These are phyloP conservation scores for Rhinella marina DNA, from an alignment of 2,797 vertebrate species.

Conservation along the genomic window DNA sequence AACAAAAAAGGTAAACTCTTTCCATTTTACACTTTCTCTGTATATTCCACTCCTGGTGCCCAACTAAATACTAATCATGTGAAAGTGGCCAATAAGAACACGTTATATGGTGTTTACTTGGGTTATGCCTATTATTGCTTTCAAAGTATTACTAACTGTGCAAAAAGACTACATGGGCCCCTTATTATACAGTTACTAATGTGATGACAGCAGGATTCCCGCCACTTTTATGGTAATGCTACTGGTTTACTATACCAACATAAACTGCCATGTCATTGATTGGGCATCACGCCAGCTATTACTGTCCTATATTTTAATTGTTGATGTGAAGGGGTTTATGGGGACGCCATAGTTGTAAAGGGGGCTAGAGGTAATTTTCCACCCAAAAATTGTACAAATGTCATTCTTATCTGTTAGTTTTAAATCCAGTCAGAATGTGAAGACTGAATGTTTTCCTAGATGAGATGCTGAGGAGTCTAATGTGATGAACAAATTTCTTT, in stretches of 20 bases:
- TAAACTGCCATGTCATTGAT: background rate
- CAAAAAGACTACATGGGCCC: too few relatives aligned
- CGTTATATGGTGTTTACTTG: too few relatives aligned
- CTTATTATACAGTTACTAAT: too few relatives aligned
- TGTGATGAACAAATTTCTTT: background rate
- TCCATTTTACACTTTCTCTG: too few relatives aligned
- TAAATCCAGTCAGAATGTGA: background rate
- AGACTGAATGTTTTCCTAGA: background rate
- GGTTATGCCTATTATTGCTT: too few relatives aligned
- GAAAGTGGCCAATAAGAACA: too few relatives aligned
- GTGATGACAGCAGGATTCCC: too few relatives aligned
- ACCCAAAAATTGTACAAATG: background rate
- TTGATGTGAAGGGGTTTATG: background rate
- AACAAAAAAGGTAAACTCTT: too few relatives aligned
- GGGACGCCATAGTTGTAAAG: background rate
- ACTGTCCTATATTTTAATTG: background rate
- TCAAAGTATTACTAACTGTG: too few relatives aligned
- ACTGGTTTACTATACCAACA: background rate
- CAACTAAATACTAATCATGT: too few relatives aligned
- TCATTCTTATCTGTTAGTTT: background rate
- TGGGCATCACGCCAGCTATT: background rate
- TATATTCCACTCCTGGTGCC: too few relatives aligned
- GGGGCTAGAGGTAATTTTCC: background rate
- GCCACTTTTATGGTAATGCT: too few relatives aligned
- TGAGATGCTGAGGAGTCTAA: constrained; percentile 4